Base-by-base conservation (phyloP, 2,888 invertebrate species). In the Ischnura elegans region DNA sequence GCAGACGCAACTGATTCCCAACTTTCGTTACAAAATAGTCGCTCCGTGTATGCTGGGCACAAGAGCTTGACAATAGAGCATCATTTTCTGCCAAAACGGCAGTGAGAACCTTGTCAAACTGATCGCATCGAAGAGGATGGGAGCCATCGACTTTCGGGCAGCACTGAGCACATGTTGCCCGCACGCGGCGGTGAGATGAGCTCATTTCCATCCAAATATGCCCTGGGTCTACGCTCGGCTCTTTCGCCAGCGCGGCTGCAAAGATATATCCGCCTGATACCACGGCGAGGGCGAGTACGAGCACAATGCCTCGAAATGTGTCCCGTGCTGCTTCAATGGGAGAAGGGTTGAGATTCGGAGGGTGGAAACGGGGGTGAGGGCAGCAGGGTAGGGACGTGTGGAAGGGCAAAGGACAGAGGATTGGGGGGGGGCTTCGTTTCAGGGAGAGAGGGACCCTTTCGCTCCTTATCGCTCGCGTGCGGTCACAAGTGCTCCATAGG, bases 391-490 rank as follows among this genome's bases (percentile, higher is more conserved):
- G 3, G n/a, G 61, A n/a, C 61, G 61, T 61, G 61, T 61, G 61
- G 10, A 61, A 61, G n/a, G 61, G 61, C 5, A n/a, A 13, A 8
- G 61, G n/a, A 61, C 25, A 61, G 1, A 0, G n/a, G n/a, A n/a
- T n/a, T 1, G n/a, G 61, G 29, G 76, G 36, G 25, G 10, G 10
- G 76, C 36, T 13, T 36, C n/a, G 29, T 8, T 16, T 16, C 10
- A 36, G 36, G 29, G 76, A 76, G n/a, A 13, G 76, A 13, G 29
- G 76, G 2, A 76, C 76, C 36, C 36, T 61, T 61, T 61, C 21
- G n/a, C 29, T 76, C 25, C 76, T 76, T 76, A 76, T 76, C 76
- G 76, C 36, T 76, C 36, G 76, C 76, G 29, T 76, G 76, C 76
- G 29, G 76, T 16, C 2, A 13, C n/a, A n/a, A n/a, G 2, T 4